Conservation (phyloP, 2,888 invertebrate genomes). For the Netelia virgata region DNA sequence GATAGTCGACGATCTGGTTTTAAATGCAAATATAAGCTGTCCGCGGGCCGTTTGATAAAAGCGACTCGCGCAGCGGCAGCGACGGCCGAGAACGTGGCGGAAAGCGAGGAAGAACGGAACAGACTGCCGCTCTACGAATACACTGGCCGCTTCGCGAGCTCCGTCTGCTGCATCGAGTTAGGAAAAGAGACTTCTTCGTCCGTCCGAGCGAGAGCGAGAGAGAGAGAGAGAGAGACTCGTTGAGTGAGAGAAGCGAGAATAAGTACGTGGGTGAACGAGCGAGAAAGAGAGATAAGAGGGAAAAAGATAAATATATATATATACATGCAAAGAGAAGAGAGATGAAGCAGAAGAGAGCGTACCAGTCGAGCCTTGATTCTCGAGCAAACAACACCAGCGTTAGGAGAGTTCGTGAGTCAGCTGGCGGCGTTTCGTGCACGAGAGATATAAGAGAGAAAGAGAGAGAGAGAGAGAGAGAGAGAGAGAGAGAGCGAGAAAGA, state of each 20-base stretch:
- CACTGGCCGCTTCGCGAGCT: conserved; percentile 51
- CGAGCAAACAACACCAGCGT: conserved; percentile 65
- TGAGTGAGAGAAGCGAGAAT: conserved; percentile 6
- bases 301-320: conserved; percentile 61
- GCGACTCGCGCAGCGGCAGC: background rate
- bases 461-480: conserved; percentile 31
- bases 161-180: conserved; percentile 59
- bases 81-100: conserved; percentile 66
- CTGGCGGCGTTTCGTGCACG: conserved; percentile 67
- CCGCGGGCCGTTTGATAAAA: background rate
- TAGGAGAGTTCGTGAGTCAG: conserved; percentile 74
- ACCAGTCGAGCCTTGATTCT: conserved; percentile 70
- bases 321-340: conserved; percentile 59
- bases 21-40: background rate
- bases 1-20: background rate
- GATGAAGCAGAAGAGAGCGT: conserved; percentile 66
- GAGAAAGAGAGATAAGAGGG: conserved; percentile 37
- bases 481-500: conserved; percentile 29
- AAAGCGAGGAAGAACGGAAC: conserved; percentile 76
- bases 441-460: background rate
- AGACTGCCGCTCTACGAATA: conserved; percentile 72
- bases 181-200: conserved; percentile 35
- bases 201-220: conserved; percentile 33
- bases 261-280: conserved; percentile 40
- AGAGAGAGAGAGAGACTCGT: conserved; percentile 34